Conservation (phyloP, 2,113 vertebrate genomes). For the Acinonyx jubatus region DNA sequence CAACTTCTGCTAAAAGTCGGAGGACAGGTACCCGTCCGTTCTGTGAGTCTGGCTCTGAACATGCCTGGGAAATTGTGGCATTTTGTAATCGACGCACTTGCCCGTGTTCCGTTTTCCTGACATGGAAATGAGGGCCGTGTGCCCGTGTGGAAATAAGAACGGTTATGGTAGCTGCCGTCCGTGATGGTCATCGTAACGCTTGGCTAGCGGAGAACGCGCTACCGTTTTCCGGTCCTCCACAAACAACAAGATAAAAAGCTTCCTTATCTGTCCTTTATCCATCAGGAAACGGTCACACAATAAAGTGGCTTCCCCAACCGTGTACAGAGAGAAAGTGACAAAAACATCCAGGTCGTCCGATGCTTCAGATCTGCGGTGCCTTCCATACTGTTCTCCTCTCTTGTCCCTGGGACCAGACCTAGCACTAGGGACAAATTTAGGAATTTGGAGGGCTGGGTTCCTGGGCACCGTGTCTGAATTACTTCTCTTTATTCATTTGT, state of each 20-base stretch:
- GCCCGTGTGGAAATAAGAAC: not conserved
- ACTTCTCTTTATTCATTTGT: not conserved
- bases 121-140: not conserved
- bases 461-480: not conserved
- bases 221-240: not conserved
- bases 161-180: fast-evolving
- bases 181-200: fast-evolving
- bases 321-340: not conserved
- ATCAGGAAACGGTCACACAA: not conserved
- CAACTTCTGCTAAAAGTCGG: not conserved
- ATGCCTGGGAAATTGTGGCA: not conserved
- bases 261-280: not conserved
- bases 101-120: not conserved
- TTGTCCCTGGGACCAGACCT: not conserved
- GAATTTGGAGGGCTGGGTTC: not conserved
- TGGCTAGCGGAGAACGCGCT: not conserved
- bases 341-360: not conserved
- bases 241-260: not conserved
- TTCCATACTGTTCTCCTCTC: not conserved
- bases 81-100: not conserved
- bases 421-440: fast-evolving
- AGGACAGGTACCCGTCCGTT: not conserved
- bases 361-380: fast-evolving
- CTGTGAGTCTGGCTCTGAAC: not conserved
- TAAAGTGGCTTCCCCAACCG: not conserved